Base-by-base conservation (phyloP, 1,140 invertebrate genomes). In the Hirudo medicinalis region DNA sequence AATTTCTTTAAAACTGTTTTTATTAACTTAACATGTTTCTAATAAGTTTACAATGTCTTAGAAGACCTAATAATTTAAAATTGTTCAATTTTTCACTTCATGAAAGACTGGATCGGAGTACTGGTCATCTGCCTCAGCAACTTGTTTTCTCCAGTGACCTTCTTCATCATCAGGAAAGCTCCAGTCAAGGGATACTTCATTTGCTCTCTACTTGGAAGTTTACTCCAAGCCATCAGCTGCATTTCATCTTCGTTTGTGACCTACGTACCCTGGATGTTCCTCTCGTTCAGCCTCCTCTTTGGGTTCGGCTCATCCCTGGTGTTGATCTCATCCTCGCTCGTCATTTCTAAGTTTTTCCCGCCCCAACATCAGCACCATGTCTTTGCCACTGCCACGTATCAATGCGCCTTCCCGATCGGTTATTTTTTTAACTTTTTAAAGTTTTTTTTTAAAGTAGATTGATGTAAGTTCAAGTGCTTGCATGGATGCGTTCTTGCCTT, bases 271-370 rank as follows among this genome's bases (percentile, higher is more conserved):
- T 73, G 55, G 73, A 72, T 74, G 36, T 74, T 74, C 40, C 49
- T 74, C 22, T 71, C 74, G 20, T 60, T 71, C 71, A 74, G 53
- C 53, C 19, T 74, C 17, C 36, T 74, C 27, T 74, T 67, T 60
- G 74, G 74, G 11, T n/a, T 75, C 13, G 74, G 74, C 43, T 74
- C 74, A 17, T 55, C 69, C 3, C 36, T 75, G 22, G 67, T 72
- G 29, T 29, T 67, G 4, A 72, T 69, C 32, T 43, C 72, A 17
- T 54, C 72, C 22, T 71, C 72, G 29, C 67, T 75, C 9, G 67
- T 75, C 36, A 72, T 73, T 71, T 70, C 72, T 5, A 70, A 71
- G 54, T 75, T 74, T 22, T 75, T 74, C 43, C 72, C 74, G 54
- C 71, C 60, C 32, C 29, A 69, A 4, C 74, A 75, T 55, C 29